These are phyloP conservation scores for Drosophila rufa DNA, from an alignment of 1,140 invertebrate genomes.

Conservation along the genomic window DNA sequence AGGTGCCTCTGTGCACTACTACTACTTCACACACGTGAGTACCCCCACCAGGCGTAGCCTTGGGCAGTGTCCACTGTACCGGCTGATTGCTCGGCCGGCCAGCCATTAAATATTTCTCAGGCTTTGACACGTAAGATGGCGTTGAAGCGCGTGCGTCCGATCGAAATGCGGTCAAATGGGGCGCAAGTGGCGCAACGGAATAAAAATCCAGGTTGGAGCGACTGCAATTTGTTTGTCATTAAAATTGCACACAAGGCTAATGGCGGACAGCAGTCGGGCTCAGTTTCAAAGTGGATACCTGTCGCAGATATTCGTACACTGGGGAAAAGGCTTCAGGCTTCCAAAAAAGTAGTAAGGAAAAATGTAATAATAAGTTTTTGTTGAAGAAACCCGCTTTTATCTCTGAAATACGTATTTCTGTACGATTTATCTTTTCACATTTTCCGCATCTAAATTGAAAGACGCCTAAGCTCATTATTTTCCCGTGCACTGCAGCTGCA, in stretches of 20 bases:
- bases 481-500: slow-evolving; percentile 8
- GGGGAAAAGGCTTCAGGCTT: background rate
- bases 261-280: slow-evolving; percentile 50
- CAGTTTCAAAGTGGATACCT: slow-evolving; percentile 39
- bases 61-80: background rate
- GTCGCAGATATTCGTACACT: slow-evolving; percentile 19
- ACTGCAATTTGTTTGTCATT: slow-evolving; percentile 81
- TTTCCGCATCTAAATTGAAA: background rate
- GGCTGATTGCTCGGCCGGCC: slow-evolving; percentile 12
- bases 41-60: slow-evolving; percentile 1
- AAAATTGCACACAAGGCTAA: slow-evolving; percentile 83
- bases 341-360: background rate
- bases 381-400: no score
- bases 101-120: slow-evolving; percentile 74
- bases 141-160: slow-evolving; percentile 69
- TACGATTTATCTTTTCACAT: slow-evolving; percentile 6
- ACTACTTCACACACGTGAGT: slow-evolving; percentile 96
- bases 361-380: background rate
- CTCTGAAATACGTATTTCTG: no score
- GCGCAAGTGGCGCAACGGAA: slow-evolving; percentile 44
- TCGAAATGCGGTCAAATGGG: slow-evolving; percentile 78
- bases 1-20: slow-evolving; percentile 95
- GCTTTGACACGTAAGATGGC: slow-evolving; percentile 76
- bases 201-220: slow-evolving; percentile 35
- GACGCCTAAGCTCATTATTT: background rate